Conservation (phyloP, 2,888 invertebrate species). For the Petrolisthes manimaculis region DNA sequence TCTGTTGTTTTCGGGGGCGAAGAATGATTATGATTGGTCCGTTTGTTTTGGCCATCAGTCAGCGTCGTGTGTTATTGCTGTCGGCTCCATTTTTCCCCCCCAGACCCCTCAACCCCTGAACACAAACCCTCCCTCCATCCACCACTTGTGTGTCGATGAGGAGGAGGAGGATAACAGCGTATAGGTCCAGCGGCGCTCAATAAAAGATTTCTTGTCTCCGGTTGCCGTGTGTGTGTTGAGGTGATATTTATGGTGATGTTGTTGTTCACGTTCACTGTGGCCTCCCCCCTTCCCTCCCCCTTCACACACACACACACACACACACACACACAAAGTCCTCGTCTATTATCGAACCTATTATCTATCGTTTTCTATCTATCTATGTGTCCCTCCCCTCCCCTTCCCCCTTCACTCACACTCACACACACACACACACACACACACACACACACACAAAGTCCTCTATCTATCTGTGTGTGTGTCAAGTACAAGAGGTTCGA, state of each 20-base stretch:
- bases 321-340: background rate
- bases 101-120: too few relatives aligned
- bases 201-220: conserved; percentile 49
- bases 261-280: conserved; percentile 20
- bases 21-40: conserved; percentile 39
- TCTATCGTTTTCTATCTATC: conserved; percentile 3
- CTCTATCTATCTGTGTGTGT: too few relatives aligned
- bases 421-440: too few relatives aligned
- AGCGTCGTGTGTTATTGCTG: conserved; percentile 38
- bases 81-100: conserved; percentile 49
- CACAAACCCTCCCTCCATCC: too few relatives aligned
- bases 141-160: conserved; percentile 28
- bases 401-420: background rate
- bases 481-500: too few relatives aligned
- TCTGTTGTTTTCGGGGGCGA: conserved; percentile 31
- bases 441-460: too few relatives aligned
- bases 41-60: conserved; percentile 42
- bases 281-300: background rate
- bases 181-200: conserved; percentile 28
- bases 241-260: conserved; percentile 40
- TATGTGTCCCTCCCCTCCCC: background rate
- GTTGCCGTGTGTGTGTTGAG: background rate
- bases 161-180: conserved; percentile 4
- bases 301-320: background rate
- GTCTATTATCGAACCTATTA: background rate